phyloP scores from a whole-genome alignment of 2,888 invertebrate genomes.

The Dryomyza anilis region DNA sequence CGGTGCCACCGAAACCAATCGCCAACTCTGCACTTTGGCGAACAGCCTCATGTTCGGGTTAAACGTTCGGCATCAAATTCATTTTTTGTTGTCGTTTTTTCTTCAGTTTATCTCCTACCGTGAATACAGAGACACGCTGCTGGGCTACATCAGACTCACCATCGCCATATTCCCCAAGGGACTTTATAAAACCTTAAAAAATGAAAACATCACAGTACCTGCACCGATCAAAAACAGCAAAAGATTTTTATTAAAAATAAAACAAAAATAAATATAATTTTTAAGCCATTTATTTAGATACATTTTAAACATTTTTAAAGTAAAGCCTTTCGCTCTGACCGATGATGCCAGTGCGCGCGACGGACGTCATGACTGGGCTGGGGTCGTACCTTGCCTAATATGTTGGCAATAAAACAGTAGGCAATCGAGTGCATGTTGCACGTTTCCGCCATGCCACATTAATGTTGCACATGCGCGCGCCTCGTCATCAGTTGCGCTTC shows the following conservation, averaged over 20 bases:
- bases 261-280: conserved; percentile 19
- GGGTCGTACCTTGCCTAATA: conserved; percentile 45
- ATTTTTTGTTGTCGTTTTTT: conserved; percentile 50
- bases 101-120: conserved; percentile 54
- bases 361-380: conserved; percentile 30
- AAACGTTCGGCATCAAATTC: conserved; percentile 37
- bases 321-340: neutral
- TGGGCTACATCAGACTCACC: conserved; percentile 37
- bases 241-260: conserved; percentile 7
- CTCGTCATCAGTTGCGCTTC: conserved; percentile 16
- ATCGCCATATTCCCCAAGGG: conserved; percentile 36
- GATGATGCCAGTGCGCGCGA: conserved; percentile 4
- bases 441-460: conserved; percentile 27
- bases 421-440: conserved; percentile 39
- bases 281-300: neutral
- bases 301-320: neutral
- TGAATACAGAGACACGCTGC: conserved; percentile 44
- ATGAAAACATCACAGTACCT: neutral
- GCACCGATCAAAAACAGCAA: conserved; percentile 19
- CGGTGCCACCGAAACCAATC: conserved; percentile 43
- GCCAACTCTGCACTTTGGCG: conserved; percentile 29
- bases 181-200: conserved; percentile 29
- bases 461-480: conserved; percentile 20
- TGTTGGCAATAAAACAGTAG: conserved; percentile 51
- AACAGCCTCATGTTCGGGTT: conserved; percentile 10